Conservation (phyloP, 2,113 vertebrate species). For the Papio anubis region DNA sequence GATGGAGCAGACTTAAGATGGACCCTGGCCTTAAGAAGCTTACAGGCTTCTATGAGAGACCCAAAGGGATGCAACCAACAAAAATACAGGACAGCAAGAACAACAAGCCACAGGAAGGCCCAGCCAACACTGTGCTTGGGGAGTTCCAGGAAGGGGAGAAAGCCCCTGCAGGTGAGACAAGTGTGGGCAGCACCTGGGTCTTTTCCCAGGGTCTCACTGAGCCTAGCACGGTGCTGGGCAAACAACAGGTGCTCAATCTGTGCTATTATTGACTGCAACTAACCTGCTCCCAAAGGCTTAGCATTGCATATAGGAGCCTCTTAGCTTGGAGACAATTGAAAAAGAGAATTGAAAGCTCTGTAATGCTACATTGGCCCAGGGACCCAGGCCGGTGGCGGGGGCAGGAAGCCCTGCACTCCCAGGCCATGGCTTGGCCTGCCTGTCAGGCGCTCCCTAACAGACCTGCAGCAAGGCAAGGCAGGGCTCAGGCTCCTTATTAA, state of each 20-base stretch:
- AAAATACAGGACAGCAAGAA: background rate
- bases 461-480: background rate
- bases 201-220: background rate
- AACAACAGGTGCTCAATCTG: background rate
- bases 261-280: too few relatives aligned
- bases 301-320: background rate
- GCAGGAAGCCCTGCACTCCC: background rate
- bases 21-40: background rate
- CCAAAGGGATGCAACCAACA: background rate
- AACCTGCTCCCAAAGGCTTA: background rate
- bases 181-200: fast-evolving
- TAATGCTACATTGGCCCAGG: background rate
- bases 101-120: background rate
- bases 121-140: too few relatives aligned
- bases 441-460: background rate
- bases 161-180: background rate
- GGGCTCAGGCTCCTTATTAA: background rate
- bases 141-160: background rate
- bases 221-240: background rate
- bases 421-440: background rate
- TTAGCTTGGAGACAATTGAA: background rate
- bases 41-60: background rate
- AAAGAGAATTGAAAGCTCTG: background rate
- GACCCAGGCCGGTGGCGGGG: background rate
- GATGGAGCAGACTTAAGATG: background rate